Evolutionary conservation across 2,113 vertebrate species (phyloP).

Genomic region (Catharus minimus): DNA sequence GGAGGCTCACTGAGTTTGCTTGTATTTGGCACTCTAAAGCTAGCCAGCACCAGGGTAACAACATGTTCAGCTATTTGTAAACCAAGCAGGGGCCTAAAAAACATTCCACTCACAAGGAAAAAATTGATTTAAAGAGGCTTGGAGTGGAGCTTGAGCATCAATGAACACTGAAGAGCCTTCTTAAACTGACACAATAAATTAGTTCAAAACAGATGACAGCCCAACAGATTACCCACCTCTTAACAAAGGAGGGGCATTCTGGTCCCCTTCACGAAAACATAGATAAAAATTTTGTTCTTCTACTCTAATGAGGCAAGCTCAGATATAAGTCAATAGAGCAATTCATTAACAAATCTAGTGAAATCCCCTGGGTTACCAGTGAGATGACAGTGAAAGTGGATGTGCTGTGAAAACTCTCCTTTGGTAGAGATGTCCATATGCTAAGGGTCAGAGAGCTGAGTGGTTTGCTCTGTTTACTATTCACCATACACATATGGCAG

Average conservation of each 20-base stretch:
- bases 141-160: conserved; percentile 82
- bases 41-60: conserved; percentile 82
- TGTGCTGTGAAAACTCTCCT: conserved; percentile 88
- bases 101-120: conserved; percentile 82
- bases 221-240: conserved; percentile 84
- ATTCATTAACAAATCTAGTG: conserved; percentile 99
- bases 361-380: conserved; percentile 88
- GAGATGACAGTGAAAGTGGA: conserved; percentile 79
- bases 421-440: conserved; percentile 95
- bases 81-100: conserved; percentile 86
- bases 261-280: conserved; percentile 76
- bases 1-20: conserved; percentile 78
- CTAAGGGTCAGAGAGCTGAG: conserved; percentile 90
- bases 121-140: conserved; percentile 84
- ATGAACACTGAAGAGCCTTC: conserved; percentile 83
- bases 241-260: conserved; percentile 84
- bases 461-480: conserved; percentile 90
- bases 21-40: conserved; percentile 75
- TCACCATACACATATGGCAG: conserved; percentile 90
- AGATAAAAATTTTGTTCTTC: conserved; percentile 86
- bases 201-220: conserved; percentile 87
- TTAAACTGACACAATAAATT: conserved; percentile 93
- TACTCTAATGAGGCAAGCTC: conserved; percentile 94
- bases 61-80: conserved; percentile 91
- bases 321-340: conserved; percentile 98